Base-by-base conservation (phyloP, 2,888 invertebrate genomes). In the Tipula helvola region DNA sequence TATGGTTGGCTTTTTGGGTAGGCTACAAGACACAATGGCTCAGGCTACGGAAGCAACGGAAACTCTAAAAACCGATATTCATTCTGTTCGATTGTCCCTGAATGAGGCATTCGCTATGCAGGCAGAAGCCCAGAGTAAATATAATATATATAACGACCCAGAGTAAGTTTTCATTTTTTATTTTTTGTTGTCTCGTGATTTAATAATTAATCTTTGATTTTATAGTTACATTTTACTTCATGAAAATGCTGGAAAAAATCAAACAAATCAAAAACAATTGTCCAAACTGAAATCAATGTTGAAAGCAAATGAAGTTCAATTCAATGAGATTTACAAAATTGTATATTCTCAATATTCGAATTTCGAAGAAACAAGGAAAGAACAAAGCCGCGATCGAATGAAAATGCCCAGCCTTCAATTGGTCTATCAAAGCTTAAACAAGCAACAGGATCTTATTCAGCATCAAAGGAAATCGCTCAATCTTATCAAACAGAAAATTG, bases 401-500 rank as follows among this genome's bases (percentile, higher is more conserved):
- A 84, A 84, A 84, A 86, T 39, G 36, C 96, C 96, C 0, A 94
- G 94, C 42, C 91, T 96, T 88, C 96, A 97, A 89, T 94, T 94
- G 42, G 94, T 97, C 8, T 97, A 96, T 91, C 96, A 96, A 89
- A 95, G 96, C 0, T 92, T 97, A 89, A 94, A 95, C 41, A 94
- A 94, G 87, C 95, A 97, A 88, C 95, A 94, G 88, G 95, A 95
- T 88, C 94, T 95, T 87, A 92, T 95, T 36, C 92, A 91, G 87
- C 93, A 92, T 87, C 95, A 94, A 89, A 93, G 92, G 90, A 93
- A 90, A 85, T 93, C 89, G 87, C 90, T 93, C 44, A 92, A 92
- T 87, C 91, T 88, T 47, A 89, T 91, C 0, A 91, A 91, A 87
- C 84, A 89, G 0, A 90, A 89, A 86, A 87, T 92, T 36, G 86